Evolutionary conservation across 2,888 invertebrate genomes (phyloP).

Genomic region (Hydroisotoma schaefferi): DNA sequence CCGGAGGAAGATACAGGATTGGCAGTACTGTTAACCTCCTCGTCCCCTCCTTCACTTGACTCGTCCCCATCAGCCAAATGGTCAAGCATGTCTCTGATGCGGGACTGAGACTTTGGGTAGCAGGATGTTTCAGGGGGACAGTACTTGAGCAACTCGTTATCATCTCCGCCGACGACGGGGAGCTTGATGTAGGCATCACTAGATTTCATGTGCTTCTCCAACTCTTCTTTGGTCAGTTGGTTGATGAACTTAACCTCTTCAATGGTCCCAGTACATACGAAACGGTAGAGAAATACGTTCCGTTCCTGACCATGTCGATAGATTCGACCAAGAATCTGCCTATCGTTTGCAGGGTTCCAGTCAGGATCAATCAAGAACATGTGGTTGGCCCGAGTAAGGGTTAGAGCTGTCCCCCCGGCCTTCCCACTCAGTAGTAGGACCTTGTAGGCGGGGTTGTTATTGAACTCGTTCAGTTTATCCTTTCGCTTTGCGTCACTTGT

Average conservation of each 20-base stretch:
- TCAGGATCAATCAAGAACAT: constrained; percentile 52
- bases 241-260: constrained; percentile 71
- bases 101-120: background rate
- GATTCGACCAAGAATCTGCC: constrained; percentile 98
- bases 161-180: background rate
- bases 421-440: constrained; percentile 14
- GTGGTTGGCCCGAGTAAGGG: constrained; percentile 9
- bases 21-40: background rate
- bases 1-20: too few species aligned
- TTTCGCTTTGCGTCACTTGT: too few species aligned
- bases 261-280: constrained; percentile 90
- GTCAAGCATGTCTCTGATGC: background rate
- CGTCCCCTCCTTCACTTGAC: too few species aligned
- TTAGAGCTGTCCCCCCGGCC: constrained; percentile 12
- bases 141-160: background rate
- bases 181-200: background rate
- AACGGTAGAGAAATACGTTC: constrained; percentile 91
- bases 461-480: too few species aligned
- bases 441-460: background rate
- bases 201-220: background rate
- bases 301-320: constrained; percentile 99
- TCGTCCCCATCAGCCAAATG: background rate
- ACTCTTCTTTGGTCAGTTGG: background rate
- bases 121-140: too few species aligned
- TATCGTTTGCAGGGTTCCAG: constrained; percentile 99